Evolutionary conservation across 1,140 invertebrate genomes (phyloP), one percentile per base, ranked within the genome.

Genomic region (Steinernema khuongi): DNA sequence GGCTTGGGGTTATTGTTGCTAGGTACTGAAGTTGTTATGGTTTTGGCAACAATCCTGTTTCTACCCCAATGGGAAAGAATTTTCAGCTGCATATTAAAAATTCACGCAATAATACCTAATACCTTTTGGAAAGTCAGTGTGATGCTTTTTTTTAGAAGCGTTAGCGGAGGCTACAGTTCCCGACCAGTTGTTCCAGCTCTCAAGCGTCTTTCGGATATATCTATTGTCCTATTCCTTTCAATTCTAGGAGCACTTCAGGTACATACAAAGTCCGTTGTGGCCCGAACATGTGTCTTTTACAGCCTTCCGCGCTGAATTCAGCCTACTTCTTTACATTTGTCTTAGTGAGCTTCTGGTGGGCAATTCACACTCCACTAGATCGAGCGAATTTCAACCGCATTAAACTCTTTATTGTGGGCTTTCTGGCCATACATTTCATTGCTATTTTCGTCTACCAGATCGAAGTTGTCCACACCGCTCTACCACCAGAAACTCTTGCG

Each of bases 271-370:
- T 17, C 2, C 22, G 7, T 72, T 72, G 19, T 22, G 14, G n/a
- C 22, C 17, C 30, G 33, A 18, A 4, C 33, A 1, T 22, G 32
- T 22, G 36, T 50, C 14, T 33, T 7, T 82, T 81, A 67, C 68
- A 85, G 83, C 84, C 83, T 1, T 82, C 77, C 7, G 18, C 83
- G 14, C 73, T 82, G 22, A 85, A 83, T 50, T 70, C 69, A 0
- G 28, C 70, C 22, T 84, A 84, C 44, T 85, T 84, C 41, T 14
- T 77, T n/a, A 68, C 71, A 4, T 82, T 82, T 30, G 36, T 84
- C 29, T 19, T 79, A 19, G 44, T 85, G 14, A 30, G 79, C 14
- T 85, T 83, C 0, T 85, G 84, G 84, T 85, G 81, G 79, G 77
- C 81, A 0, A 32, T 85, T 1, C 84, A 82, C 60, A 83, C 76